Evolutionary conservation across 2,888 invertebrate genomes (phyloP).

Genomic region (Sesamia inferens): DNA sequence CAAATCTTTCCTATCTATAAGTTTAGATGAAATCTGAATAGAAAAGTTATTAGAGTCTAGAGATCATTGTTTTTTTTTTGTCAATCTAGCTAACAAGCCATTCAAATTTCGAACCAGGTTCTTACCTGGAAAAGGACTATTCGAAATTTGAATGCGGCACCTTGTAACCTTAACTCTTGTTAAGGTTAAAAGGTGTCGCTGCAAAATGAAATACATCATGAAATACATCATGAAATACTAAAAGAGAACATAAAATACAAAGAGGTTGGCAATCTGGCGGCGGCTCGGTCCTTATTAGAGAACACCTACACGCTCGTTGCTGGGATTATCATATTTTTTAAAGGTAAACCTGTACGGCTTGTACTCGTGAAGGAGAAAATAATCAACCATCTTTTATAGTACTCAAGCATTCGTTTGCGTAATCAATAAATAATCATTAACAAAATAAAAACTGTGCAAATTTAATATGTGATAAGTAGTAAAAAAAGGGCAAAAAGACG

Average conservation of each 20-base stretch:
- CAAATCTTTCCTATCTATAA: not conserved
- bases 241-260: slow-evolving; percentile 54
- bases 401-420: not conserved
- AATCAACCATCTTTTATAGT: slow-evolving; percentile 3
- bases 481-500: not conserved
- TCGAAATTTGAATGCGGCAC: no score
- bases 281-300: slow-evolving; percentile 69
- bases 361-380: slow-evolving; percentile 5
- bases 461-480: not conserved
- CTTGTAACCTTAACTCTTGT: no score
- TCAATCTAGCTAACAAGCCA: not conserved
- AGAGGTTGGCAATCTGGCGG: slow-evolving; percentile 59
- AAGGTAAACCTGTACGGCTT: slow-evolving; percentile 21
- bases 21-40: not conserved
- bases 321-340: slow-evolving; percentile 60
- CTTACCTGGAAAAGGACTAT: no score
- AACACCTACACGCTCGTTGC: slow-evolving; percentile 66
- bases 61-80: not conserved
- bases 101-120: not conserved
- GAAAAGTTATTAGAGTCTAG: not conserved
- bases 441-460: not conserved
- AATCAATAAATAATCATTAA: slow-evolving; percentile 12
- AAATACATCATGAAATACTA: slow-evolving; percentile 42
- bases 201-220: slow-evolving; percentile 41
- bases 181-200: slow-evolving; percentile 12